These are phyloP conservation scores for Sternotherus odoratus DNA, from an alignment of 2,797 vertebrate genomes.

Conservation along the genomic window DNA sequence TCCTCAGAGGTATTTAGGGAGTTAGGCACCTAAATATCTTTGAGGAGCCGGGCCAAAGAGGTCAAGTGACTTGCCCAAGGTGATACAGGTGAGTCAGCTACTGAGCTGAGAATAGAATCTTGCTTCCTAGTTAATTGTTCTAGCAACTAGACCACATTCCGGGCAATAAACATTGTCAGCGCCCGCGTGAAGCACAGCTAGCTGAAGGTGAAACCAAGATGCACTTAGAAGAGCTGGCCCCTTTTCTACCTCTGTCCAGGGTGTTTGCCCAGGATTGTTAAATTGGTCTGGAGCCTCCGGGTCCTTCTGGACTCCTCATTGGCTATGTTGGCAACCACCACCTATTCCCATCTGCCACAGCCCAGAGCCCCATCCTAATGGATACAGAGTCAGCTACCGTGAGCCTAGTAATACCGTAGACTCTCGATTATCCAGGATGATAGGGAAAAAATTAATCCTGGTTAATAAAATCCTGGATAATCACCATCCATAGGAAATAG, in stretches of 20 bases:
- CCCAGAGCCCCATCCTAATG: not conserved
- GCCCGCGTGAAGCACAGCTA: not conserved
- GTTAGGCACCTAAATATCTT: too few species aligned
- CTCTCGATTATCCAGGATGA: too few species aligned
- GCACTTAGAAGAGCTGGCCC: not conserved
- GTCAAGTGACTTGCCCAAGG: slow-evolving; percentile 8
- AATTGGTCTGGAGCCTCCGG: not conserved
- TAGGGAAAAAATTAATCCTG: too few species aligned
- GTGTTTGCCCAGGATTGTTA: not conserved
- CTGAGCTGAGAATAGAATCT: slow-evolving; percentile 53
- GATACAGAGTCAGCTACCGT: not conserved
- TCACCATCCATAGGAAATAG: too few species aligned
- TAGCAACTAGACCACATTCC: not conserved
- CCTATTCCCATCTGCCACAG: not conserved
- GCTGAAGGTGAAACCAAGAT: not conserved
- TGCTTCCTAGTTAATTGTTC: slow-evolving; percentile 26
- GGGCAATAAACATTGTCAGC: not conserved
- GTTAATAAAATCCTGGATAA: too few species aligned
- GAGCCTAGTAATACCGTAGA: too few species aligned
- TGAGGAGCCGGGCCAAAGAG: too few species aligned
- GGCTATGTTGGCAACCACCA: not conserved
- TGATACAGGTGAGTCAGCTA: slow-evolving; percentile 60
- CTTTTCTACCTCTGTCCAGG: not conserved
- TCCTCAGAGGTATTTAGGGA: not conserved
- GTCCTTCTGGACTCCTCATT: slow-evolving; percentile 7